Conservation (phyloP, 1,140 invertebrate genomes). For the Acromyrmex echinatior region DNA sequence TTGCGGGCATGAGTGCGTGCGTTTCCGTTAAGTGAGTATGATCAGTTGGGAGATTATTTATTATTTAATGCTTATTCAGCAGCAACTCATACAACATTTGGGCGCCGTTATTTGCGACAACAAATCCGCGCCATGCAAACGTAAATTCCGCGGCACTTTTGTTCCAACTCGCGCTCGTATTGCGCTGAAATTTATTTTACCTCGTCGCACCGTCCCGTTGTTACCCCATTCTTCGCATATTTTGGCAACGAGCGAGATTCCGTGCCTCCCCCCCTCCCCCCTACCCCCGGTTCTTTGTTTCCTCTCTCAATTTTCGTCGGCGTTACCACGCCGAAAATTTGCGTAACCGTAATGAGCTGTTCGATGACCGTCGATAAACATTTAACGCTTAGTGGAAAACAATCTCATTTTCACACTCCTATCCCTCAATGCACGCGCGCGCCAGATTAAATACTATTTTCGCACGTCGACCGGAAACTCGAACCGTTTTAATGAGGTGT, state of each 20-base stretch:
- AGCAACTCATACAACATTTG: constrained; percentile 62
- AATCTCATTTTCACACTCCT: constrained; percentile 40
- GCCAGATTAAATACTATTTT: constrained; percentile 46
- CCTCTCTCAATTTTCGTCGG: constrained; percentile 35
- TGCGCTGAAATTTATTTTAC: constrained; percentile 58
- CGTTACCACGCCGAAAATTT: constrained; percentile 56
- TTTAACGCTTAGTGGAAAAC: constrained; percentile 59
- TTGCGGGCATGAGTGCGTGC: constrained; percentile 27
- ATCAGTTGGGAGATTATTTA: constrained; percentile 60
- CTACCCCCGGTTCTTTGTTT: constrained; percentile 50
- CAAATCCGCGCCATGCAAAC: constrained; percentile 62
- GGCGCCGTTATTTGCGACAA: constrained; percentile 58
- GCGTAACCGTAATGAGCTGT: constrained; percentile 59
- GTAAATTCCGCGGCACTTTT: constrained; percentile 62
- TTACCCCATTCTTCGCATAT: constrained; percentile 62
- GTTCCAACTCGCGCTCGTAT: constrained; percentile 53
- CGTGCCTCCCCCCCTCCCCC: neutral
- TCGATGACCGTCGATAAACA: constrained; percentile 56
- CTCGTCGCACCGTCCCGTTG: constrained; percentile 29
- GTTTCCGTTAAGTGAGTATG: constrained; percentile 57
- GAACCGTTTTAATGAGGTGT: constrained; percentile 52
- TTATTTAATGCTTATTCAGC: constrained; percentile 65
- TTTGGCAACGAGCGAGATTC: constrained; percentile 57
- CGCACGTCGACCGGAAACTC: constrained; percentile 11
- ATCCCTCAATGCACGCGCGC: constrained; percentile 24